Conservation (phyloP, 2,797 vertebrate species). For the Falco berigora region DNA sequence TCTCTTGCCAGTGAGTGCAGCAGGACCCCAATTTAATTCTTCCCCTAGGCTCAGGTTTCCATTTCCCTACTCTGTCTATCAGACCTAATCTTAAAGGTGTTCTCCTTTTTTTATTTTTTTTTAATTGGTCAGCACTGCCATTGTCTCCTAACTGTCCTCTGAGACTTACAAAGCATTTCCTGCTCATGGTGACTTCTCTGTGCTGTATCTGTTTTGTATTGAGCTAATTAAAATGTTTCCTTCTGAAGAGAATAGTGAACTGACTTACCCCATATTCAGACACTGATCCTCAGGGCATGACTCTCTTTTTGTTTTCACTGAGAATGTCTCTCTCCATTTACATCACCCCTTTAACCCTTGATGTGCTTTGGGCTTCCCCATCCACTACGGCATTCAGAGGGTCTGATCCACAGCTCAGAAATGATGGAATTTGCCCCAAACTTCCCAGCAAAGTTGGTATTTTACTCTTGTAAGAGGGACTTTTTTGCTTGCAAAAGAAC, state of each 20-base stretch:
- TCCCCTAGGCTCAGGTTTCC: no score
- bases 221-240: constrained; percentile 64
- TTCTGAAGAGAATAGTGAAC: constrained; percentile 27
- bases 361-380: not conserved
- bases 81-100: not conserved
- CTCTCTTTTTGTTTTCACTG: constrained; percentile 56
- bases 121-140: not conserved
- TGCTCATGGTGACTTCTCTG: constrained; percentile 39
- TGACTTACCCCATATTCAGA: constrained; percentile 30
- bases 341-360: constrained; percentile 51
- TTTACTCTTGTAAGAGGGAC: not conserved
- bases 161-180: constrained; percentile 60
- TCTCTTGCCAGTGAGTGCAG: not conserved
- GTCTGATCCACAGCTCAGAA: not conserved
- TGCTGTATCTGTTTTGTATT: constrained; percentile 62
- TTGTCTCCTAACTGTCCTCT: constrained; percentile 46
- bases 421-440: not conserved
- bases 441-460: not conserved
- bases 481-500: not conserved
- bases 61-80: not conserved
- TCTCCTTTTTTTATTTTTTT: not conserved
- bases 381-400: not conserved
- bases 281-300: constrained; percentile 53
- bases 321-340: constrained; percentile 61
- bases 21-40: not conserved